Evolutionary conservation across 2,888 invertebrate species (phyloP).

Genomic region (Synergus itoensis): DNA sequence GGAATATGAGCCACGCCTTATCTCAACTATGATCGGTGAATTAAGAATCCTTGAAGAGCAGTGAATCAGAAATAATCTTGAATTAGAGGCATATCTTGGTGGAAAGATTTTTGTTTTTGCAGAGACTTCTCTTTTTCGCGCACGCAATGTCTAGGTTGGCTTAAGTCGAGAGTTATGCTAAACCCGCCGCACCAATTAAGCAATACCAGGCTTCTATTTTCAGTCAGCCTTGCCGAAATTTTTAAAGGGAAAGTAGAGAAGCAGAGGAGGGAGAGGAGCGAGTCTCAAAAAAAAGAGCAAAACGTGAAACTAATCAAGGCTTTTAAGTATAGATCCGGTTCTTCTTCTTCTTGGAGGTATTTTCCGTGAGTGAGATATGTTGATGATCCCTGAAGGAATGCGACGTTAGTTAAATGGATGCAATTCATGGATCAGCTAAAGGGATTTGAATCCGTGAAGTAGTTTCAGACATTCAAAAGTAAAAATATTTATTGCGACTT

Average conservation of each 20-base stretch:
- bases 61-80: conserved; percentile 39
- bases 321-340: conserved; percentile 5
- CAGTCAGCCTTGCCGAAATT: conserved; percentile 1
- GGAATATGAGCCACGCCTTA: conserved; percentile 38
- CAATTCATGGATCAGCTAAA: conserved; percentile 1
- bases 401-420: conserved; percentile 13
- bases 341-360: not conserved
- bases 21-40: conserved; percentile 38
- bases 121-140: conserved; percentile 8
- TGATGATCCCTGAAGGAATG: conserved; percentile 17
- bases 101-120: conserved; percentile 18
- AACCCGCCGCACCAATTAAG: conserved; percentile 30
- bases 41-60: conserved; percentile 38
- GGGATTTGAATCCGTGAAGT: conserved; percentile 5
- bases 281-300: not conserved
- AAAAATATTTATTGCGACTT: too few species aligned
- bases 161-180: conserved; percentile 33
- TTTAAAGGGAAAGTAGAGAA: not conserved
- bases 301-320: conserved; percentile 5
- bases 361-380: conserved; percentile 15
- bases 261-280: not conserved
- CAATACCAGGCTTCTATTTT: conserved; percentile 6
- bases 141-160: conserved; percentile 27
- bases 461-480: not conserved
- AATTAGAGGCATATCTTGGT: conserved; percentile 26